These are phyloP conservation scores for Theristicus caerulescens DNA, from an alignment of 2,113 vertebrate species.

Conservation along the genomic window DNA sequence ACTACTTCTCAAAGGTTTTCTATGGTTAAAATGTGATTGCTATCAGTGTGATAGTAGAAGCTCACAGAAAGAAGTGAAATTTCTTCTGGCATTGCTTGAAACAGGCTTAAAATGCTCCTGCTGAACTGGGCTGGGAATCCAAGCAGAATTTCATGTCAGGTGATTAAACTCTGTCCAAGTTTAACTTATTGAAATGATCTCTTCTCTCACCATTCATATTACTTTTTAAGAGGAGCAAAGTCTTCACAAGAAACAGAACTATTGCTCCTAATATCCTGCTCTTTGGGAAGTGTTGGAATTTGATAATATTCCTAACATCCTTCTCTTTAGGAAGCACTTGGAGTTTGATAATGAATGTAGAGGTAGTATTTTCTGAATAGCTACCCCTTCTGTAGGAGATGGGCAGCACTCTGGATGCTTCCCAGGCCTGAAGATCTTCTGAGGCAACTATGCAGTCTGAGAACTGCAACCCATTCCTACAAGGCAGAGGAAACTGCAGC, in stretches of 20 bases:
- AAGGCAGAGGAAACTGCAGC: not conserved
- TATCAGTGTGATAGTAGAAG: not conserved
- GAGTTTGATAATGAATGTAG: not conserved
- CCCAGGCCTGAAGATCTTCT: not conserved
- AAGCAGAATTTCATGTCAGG: not conserved
- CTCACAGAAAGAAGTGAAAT: not conserved
- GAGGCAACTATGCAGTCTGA: not conserved
- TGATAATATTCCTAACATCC: not conserved
- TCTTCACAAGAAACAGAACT: not conserved
- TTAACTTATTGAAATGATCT: not conserved
- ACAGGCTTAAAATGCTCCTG: not conserved
- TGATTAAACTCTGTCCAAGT: not conserved
- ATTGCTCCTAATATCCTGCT: not conserved
- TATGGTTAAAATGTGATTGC: slow-evolving; percentile 20
- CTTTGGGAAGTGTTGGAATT: not conserved
- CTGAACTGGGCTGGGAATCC: not conserved
- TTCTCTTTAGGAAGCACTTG: not conserved
- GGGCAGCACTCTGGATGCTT: not conserved
- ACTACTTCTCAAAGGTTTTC: slow-evolving; percentile 13
- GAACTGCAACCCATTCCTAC: not conserved
- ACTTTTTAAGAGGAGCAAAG: not conserved
- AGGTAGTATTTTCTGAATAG: not conserved
- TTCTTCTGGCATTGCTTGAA: not conserved
- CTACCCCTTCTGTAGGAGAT: not conserved
- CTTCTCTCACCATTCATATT: not conserved